These are phyloP conservation scores for Spodoptera frugiperda DNA, from an alignment of 1,140 invertebrate species.

Conservation along the genomic window DNA sequence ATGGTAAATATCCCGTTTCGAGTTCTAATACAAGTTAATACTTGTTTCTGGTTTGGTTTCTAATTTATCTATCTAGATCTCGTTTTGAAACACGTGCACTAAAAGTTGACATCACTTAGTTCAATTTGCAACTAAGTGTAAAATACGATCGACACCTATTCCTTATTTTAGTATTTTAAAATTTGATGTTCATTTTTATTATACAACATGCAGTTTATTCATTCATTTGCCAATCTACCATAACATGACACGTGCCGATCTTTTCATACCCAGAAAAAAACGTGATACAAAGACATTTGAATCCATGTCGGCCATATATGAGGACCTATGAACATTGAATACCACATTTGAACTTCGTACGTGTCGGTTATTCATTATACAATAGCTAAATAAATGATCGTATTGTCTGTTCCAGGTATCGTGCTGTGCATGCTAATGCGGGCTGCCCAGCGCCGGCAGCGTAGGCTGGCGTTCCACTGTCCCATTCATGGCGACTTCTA, in stretches of 20 bases:
- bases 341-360: constrained; percentile 14
- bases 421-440: constrained; percentile 89
- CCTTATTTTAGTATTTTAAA: too few relatives aligned
- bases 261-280: too few relatives aligned
- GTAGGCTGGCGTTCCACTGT: constrained; percentile 91
- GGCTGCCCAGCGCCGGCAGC: constrained; percentile 88
- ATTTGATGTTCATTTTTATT: too few relatives aligned
- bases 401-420: constrained; percentile 64
- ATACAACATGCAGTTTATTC: too few relatives aligned
- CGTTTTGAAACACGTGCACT: neutral
- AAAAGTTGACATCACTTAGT: neutral
- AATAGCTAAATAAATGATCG: constrained; percentile 19
- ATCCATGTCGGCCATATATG: neutral
- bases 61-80: neutral
- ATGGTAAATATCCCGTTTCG: too few relatives aligned
- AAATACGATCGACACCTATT: too few relatives aligned
- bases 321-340: neutral
- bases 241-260: too few relatives aligned
- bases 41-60: too few relatives aligned
- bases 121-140: too few relatives aligned
- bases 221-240: too few relatives aligned
- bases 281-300: too few relatives aligned
- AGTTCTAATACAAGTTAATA: too few relatives aligned
- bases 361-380: neutral
- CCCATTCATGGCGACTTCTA: constrained; percentile 93